Conservation (phyloP, 2,797 vertebrate species). For the Mionectes olivaceus region DNA sequence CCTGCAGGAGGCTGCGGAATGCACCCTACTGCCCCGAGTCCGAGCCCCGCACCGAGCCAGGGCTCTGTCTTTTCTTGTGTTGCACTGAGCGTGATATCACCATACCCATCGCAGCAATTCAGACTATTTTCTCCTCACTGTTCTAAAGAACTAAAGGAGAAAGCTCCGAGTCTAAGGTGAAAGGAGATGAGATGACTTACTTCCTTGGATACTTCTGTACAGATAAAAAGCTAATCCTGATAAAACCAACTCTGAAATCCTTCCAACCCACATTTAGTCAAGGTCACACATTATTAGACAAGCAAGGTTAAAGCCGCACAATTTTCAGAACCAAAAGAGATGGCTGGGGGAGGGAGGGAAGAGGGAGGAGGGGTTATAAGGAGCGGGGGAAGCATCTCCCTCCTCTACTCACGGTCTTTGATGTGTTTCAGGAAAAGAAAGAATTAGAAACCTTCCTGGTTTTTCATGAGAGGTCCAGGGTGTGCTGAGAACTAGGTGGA, state of each 20-base stretch:
- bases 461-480: slow-evolving; percentile 55
- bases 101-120: slow-evolving; percentile 43
- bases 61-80: slow-evolving; percentile 45
- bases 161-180: slow-evolving; percentile 70
- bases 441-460: slow-evolving; percentile 31
- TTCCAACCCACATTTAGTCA: slow-evolving; percentile 73
- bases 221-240: slow-evolving; percentile 80
- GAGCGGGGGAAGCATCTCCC: background rate
- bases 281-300: slow-evolving; percentile 73
- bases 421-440: slow-evolving; percentile 66
- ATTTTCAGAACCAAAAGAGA: slow-evolving; percentile 61
- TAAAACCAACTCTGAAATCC: slow-evolving; percentile 79
- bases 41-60: background rate
- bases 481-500: slow-evolving; percentile 36
- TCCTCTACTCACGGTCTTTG: slow-evolving; percentile 51
- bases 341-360: background rate
- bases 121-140: slow-evolving; percentile 61
- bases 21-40: slow-evolving; percentile 37
- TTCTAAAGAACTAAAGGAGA: slow-evolving; percentile 72
- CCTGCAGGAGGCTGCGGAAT: slow-evolving; percentile 22
- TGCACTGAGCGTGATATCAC: slow-evolving; percentile 46
- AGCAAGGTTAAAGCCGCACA: slow-evolving; percentile 70
- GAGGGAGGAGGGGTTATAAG: background rate
- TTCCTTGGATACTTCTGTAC: slow-evolving; percentile 69
- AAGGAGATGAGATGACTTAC: slow-evolving; percentile 71